Percentiles rank a stretch among this genome's conserved stretches.
These are phyloP conservation scores for Graptemys geographica DNA, from an alignment of 2,797 vertebrate species.

Conservation along the genomic window DNA sequence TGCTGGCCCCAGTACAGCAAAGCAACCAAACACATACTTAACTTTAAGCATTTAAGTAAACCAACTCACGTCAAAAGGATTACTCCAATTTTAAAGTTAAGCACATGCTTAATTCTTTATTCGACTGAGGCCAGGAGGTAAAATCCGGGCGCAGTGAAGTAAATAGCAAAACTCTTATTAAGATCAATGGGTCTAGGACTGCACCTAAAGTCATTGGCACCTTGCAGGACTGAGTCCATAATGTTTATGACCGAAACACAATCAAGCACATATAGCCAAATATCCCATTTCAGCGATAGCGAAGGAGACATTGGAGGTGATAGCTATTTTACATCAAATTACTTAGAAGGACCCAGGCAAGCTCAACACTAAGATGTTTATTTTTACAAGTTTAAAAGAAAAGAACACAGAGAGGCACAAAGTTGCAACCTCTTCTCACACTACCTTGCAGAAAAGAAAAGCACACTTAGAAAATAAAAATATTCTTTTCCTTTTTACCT, in stretches of 20 bases:
- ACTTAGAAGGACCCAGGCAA: background rate
- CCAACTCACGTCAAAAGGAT: background rate
- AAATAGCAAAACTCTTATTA: background rate
- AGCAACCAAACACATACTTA: background rate
- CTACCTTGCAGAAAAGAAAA: background rate
- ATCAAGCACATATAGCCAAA: background rate
- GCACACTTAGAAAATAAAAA: background rate
- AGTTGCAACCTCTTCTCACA: fast-evolving
- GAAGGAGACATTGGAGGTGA: background rate
- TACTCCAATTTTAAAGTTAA: background rate
- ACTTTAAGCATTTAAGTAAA: background rate
- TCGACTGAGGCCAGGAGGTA: background rate
- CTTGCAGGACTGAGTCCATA: background rate
- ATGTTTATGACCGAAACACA: background rate
- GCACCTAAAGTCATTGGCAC: background rate
- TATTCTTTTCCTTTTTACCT: background rate
- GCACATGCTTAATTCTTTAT: background rate
- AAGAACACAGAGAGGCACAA: background rate
- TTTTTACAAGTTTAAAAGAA: background rate
- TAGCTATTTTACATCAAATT: background rate
- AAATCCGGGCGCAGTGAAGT: background rate
- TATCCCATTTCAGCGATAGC: background rate
- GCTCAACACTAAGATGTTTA: fast-evolving
- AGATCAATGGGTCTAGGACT: background rate
- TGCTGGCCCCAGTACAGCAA: background rate